Percentiles rank a stretch among this genome's conserved stretches.
phyloP scores from a whole-genome alignment of 2,797 vertebrate species.

The Cercopithecus neglectus region DNA sequence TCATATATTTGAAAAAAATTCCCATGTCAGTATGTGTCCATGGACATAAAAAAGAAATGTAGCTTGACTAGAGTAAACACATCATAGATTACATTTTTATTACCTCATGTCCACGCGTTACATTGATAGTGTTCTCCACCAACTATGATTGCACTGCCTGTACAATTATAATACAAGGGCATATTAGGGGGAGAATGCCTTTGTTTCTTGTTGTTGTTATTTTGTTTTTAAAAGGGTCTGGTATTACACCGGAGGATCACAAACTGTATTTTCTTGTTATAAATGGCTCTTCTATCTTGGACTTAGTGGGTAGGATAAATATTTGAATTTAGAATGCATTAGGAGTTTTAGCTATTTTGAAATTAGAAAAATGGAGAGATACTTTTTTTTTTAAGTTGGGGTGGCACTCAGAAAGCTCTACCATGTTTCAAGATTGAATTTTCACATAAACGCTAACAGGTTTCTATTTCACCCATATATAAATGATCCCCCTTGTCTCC shows the following conservation, averaged over 20 bases:
- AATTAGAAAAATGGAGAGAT: background rate
- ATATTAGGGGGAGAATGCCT: fast-evolving
- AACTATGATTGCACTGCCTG: background rate
- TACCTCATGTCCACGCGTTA: background rate
- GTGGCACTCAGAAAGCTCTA: background rate
- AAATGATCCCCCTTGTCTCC: background rate
- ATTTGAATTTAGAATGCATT: background rate
- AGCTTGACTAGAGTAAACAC: constrained; percentile 13
- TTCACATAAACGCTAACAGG: background rate
- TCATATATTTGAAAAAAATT: constrained; percentile 23
- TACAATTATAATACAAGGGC: background rate
- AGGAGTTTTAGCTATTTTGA: background rate
- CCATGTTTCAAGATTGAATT: constrained; percentile 16
- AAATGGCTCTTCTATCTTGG: background rate
- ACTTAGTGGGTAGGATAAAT: background rate
- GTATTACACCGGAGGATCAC: background rate
- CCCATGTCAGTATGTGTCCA: background rate
- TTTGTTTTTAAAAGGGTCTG: background rate
- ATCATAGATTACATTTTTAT: constrained; percentile 55
- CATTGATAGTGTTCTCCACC: background rate
- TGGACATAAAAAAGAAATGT: constrained; percentile 57
- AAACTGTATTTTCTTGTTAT: background rate
- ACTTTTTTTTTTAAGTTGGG: background rate
- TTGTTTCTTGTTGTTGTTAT: background rate
- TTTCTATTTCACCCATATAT: background rate